Percentiles rank a stretch among this genome's conserved stretches.
Conservation (phyloP, 2,113 vertebrate species). For the Cololabis saira region DNA sequence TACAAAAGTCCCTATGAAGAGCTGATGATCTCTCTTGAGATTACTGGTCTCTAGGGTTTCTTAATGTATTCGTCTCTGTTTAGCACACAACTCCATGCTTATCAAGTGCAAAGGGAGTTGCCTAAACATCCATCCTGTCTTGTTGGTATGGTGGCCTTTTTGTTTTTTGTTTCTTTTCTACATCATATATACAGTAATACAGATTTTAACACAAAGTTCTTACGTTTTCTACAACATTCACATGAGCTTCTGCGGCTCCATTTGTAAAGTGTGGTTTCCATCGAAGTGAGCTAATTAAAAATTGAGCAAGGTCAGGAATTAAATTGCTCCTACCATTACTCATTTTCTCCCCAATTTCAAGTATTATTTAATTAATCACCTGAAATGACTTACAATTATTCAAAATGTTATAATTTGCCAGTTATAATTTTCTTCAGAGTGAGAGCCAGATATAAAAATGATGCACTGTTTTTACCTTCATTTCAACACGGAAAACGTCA, state of each 20-base stretch:
- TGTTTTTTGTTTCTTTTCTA: not conserved
- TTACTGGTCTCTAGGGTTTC: conserved; percentile 52
- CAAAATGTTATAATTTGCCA: conserved; percentile 60
- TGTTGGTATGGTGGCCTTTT: conserved; percentile 42
- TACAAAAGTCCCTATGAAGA: conserved; percentile 62
- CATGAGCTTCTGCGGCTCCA: conserved; percentile 64
- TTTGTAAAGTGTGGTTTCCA: conserved; percentile 75
- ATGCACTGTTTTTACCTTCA: not conserved
- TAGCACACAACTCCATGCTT: conserved; percentile 42
- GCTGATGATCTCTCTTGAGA: conserved; percentile 68
- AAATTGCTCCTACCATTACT: conserved; percentile 79
- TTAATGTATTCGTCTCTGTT: conserved; percentile 63
- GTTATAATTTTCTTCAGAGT: not conserved
- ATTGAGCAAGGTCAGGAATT: conserved; percentile 84
- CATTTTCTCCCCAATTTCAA: conserved; percentile 81
- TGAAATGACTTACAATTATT: conserved; percentile 74
- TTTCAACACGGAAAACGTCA: not conserved
- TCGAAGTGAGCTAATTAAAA: conserved; percentile 82
- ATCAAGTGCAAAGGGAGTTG: conserved; percentile 43
- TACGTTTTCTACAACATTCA: conserved; percentile 78
- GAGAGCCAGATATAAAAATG: conserved; percentile 1
- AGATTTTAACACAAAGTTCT: conserved; percentile 51
- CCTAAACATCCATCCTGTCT: conserved; percentile 32
- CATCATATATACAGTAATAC: conserved; percentile 40
- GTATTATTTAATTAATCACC: conserved; percentile 81